A percentile compares a stretch with the other conserved stretches of the same genome.
Conservation (phyloP, 2,797 vertebrate genomes). For the Gymnoscopelus microlampas region DNA sequence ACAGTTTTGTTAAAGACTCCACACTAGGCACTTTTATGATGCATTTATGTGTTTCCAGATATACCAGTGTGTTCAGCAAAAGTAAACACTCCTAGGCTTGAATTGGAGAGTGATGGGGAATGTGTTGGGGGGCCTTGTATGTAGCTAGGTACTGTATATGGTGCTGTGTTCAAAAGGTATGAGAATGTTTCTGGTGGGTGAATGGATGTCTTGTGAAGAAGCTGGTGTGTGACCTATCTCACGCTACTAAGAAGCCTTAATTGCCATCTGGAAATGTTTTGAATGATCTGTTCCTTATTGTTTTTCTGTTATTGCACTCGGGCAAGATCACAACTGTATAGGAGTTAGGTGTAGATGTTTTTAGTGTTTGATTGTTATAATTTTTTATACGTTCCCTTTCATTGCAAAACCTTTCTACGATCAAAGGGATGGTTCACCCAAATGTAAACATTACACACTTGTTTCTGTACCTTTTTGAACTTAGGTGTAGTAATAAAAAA, state of each 20-base stretch:
- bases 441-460: conserved; percentile 18
- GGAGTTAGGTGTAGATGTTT: conserved; percentile 47
- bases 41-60: conserved; percentile 50
- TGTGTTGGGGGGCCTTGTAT: conserved; percentile 57
- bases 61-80: conserved; percentile 50
- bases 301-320: conserved; percentile 19
- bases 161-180: conserved; percentile 45
- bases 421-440: conserved; percentile 49
- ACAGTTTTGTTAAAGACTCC: conserved; percentile 43
- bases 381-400: conserved; percentile 52
- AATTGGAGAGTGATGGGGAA: conserved; percentile 18
- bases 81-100: conserved; percentile 37
- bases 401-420: conserved; percentile 56
- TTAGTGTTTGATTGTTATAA: conserved; percentile 32
- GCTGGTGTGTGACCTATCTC: conserved; percentile 49
- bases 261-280: conserved; percentile 44
- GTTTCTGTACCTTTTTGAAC: conserved; percentile 28
- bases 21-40: conserved; percentile 68
- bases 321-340: conserved; percentile 26
- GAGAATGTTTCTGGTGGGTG: conserved; percentile 45
- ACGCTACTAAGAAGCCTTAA: conserved; percentile 53
- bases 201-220: conserved; percentile 47
- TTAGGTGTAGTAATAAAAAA: neutral
- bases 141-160: conserved; percentile 44
- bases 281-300: neutral